phyloP scores from a whole-genome alignment of 2,888 invertebrate genomes.

The Petrolisthes cinctipes region DNA sequence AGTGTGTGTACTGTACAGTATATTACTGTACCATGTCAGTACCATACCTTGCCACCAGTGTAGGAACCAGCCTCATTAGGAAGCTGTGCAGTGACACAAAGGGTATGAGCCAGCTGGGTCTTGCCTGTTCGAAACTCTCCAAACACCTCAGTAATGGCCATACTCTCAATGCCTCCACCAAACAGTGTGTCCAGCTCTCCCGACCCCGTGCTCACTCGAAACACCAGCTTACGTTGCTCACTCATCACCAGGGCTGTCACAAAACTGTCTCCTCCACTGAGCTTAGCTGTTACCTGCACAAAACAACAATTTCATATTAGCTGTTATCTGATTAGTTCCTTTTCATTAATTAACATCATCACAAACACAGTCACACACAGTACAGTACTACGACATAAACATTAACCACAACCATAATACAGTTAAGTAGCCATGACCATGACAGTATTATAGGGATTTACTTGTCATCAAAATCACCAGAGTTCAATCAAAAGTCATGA shows the following conservation, averaged over 20 bases:
- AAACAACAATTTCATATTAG: too few species aligned
- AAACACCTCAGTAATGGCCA: conserved; percentile 87
- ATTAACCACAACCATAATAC: too few species aligned
- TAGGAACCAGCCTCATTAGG: conserved; percentile 70
- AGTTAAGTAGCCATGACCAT: too few species aligned
- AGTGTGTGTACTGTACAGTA: not conserved
- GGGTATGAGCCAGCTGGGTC: conserved; percentile 83
- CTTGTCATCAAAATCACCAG: too few species aligned
- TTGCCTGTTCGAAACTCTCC: conserved; percentile 87
- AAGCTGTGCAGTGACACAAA: conserved; percentile 84
- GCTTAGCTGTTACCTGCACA: conserved; percentile 72
- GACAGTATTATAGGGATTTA: too few species aligned
- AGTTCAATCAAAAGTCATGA: too few species aligned
- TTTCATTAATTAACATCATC: too few species aligned
- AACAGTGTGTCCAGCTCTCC: conserved; percentile 75
- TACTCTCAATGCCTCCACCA: conserved; percentile 85
- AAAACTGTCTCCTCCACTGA: conserved; percentile 76
- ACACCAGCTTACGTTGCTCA: conserved; percentile 80
- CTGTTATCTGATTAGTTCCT: too few species aligned
- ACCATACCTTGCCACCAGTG: conserved; percentile 79
- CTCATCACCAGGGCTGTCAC: conserved; percentile 82
- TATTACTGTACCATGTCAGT: conserved; percentile 69
- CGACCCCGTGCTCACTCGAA: conserved; percentile 76
- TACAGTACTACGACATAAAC: too few species aligned
- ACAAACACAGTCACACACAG: too few species aligned